Evolutionary conservation across 2,888 invertebrate genomes (phyloP).

Genomic region (Chirona hameri): DNA sequence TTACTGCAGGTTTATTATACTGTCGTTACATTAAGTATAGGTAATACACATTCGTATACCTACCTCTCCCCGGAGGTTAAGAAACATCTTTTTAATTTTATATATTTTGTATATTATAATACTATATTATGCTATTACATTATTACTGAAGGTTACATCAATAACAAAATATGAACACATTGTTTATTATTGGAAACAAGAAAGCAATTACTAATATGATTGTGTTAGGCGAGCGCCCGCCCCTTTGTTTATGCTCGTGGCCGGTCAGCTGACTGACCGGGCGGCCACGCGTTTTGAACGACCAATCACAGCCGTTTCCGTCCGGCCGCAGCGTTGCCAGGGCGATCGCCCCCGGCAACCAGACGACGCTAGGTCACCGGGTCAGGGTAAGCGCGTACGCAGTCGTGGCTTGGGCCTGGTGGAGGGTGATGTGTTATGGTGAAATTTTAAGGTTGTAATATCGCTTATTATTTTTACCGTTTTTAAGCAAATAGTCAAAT

Average conservation of each 20-base stretch:
- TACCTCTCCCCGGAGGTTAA: too few relatives aligned
- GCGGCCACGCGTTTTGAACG: background rate
- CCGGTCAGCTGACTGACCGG: background rate
- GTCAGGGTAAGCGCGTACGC: background rate
- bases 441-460: slow-evolving; percentile 5
- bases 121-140: too few relatives aligned
- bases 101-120: too few relatives aligned
- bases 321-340: background rate
- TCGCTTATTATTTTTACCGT: background rate
- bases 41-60: too few relatives aligned
- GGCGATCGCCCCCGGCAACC: background rate
- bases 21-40: too few relatives aligned
- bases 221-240: too few relatives aligned
- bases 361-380: background rate
- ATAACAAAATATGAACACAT: too few relatives aligned
- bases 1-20: too few relatives aligned
- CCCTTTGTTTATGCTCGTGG: background rate
- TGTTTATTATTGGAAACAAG: too few relatives aligned
- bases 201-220: too few relatives aligned
- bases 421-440: background rate
- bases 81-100: too few relatives aligned
- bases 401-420: background rate
- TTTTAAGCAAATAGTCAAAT: background rate
- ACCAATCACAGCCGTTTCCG: background rate
- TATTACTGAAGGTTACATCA: too few relatives aligned